Conservation (phyloP, 1,140 invertebrate species). For the Drosophila lowei region DNA sequence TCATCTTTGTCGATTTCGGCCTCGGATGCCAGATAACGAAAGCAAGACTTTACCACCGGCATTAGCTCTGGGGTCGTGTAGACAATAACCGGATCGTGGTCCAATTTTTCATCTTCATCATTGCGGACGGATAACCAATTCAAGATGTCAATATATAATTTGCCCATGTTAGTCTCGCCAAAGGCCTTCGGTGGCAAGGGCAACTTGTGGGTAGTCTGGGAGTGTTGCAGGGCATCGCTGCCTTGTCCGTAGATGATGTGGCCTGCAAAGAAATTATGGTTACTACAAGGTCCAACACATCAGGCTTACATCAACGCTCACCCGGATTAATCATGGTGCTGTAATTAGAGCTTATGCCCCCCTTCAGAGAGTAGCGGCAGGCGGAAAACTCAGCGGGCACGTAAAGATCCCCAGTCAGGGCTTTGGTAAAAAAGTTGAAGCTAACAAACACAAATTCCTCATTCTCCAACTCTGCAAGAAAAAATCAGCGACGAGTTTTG, state of each 20-base stretch:
- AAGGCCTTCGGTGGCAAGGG: constrained; percentile 72
- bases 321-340: constrained; percentile 70
- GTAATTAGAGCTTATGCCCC: constrained; percentile 52
- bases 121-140: constrained; percentile 42
- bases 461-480: constrained; percentile 47
- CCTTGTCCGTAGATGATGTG: constrained; percentile 59
- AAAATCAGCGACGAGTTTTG: not conserved
- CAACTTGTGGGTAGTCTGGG: constrained; percentile 52
- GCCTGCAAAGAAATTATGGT: constrained; percentile 3
- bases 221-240: constrained; percentile 56
- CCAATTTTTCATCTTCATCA: constrained; percentile 11
- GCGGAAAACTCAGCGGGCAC: constrained; percentile 73
- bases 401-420: constrained; percentile 38
- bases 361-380: constrained; percentile 59
- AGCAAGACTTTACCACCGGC: constrained; percentile 58
- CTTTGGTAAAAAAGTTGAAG: constrained; percentile 73
- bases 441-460: constrained; percentile 53
- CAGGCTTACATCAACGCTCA: constrained; percentile 10
- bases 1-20: not conserved
- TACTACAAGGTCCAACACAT: too few relatives aligned
- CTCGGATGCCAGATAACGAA: constrained; percentile 53
- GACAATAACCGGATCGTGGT: constrained; percentile 28
- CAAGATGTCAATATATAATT: constrained; percentile 56
- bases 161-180: constrained; percentile 62
- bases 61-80: constrained; percentile 56